A percentile compares a stretch with the other conserved stretches of the same genome.
Evolutionary conservation across 2,113 vertebrate genomes (phyloP).

Genomic region (Zonotrichia leucophrys): DNA sequence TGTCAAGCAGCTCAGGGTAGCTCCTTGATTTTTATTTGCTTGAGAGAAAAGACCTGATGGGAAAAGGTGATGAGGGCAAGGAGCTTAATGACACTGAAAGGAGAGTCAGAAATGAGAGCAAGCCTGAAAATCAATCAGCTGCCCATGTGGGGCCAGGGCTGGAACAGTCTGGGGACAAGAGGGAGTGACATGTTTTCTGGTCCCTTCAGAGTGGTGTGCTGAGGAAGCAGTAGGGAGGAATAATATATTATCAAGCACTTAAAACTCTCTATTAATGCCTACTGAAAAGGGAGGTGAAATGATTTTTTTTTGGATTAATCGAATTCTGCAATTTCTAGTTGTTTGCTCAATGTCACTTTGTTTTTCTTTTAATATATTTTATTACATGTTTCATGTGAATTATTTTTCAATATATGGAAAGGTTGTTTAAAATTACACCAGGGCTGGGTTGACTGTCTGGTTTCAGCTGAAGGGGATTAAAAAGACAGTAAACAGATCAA

Average conservation of each 20-base stretch:
- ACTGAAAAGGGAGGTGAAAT: not conserved
- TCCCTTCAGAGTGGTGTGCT: not conserved
- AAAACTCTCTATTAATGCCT: not conserved
- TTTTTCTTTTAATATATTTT: not conserved
- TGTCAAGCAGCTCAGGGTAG: not conserved
- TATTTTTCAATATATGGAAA: not conserved
- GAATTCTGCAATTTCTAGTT: not conserved
- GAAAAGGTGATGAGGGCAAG: not conserved
- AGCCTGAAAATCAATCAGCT: not conserved
- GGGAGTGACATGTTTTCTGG: not conserved
- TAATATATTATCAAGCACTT: not conserved
- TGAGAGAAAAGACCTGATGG: not conserved
- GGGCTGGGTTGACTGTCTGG: not conserved
- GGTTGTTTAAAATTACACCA: not conserved
- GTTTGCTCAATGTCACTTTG: not conserved
- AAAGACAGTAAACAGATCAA: conserved; percentile 13
- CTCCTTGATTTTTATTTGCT: not conserved
- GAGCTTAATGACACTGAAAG: not conserved
- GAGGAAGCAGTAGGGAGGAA: not conserved
- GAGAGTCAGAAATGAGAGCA: not conserved
- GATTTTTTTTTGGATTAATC: not conserved
- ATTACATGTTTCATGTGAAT: not conserved
- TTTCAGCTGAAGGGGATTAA: not conserved
- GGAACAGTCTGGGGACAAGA: not conserved
- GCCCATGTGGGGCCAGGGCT: not conserved